phyloP scores from a whole-genome alignment of 2,888 invertebrate species.

The Pemphredon lugubris region DNA sequence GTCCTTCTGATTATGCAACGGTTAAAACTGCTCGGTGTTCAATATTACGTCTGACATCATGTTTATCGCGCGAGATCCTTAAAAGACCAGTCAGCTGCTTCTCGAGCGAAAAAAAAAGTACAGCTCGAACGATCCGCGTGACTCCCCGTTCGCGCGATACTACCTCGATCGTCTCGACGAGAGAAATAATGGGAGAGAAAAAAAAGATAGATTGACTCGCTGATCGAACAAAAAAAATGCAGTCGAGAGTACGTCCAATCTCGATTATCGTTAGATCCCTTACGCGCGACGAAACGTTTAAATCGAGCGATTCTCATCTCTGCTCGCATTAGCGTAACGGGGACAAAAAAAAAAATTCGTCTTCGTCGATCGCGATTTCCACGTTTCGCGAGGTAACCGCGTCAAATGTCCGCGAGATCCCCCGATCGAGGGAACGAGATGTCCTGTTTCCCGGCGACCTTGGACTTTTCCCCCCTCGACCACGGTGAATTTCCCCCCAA shows the following conservation, averaged over 20 bases:
- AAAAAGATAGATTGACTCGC: no score
- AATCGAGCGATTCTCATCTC: no score
- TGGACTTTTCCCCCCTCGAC: not conserved
- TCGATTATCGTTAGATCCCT: no score
- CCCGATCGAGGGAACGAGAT: not conserved
- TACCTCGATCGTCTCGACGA: not conserved
- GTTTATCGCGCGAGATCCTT: constrained; percentile 41
- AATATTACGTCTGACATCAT: constrained; percentile 46
- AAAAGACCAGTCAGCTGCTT: constrained; percentile 25
- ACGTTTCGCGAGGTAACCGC: no score
- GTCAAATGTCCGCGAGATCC: no score
- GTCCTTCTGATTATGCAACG: constrained; percentile 59
- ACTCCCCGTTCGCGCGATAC: not conserved
- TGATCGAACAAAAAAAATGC: no score
- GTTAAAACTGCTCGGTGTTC: constrained; percentile 41
- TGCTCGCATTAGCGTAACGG: no score
- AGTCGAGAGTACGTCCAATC: no score
- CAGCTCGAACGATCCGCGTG: constrained; percentile 9
- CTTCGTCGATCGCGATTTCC: no score
- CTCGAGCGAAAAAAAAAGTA: constrained; percentile 11
- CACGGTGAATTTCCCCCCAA: not conserved
- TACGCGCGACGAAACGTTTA: no score
- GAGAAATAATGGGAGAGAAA: not conserved
- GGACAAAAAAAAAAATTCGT: no score
- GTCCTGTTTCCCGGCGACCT: constrained; percentile 10